Evolutionary conservation across 2,888 invertebrate species (phyloP), one percentile per base, ranked within the genome.

Genomic region (Elmis aenea): DNA sequence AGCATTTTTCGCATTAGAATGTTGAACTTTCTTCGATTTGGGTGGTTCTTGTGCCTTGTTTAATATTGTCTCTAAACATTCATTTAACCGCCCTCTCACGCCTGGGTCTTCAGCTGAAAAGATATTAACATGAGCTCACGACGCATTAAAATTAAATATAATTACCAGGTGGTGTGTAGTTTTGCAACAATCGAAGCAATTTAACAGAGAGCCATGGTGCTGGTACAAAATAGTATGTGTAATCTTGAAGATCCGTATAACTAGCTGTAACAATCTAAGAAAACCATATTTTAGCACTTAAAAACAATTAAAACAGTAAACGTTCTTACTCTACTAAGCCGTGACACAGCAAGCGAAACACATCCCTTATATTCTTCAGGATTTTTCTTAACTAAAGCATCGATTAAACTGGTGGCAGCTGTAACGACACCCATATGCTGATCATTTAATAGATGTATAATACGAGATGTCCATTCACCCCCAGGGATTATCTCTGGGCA

Each of bases 201-300:
- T 99, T 99, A 10, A 99, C 96, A 39, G 96, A 97, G 18, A 99
- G 78, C 99, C 99, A 99, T 9, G 99, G 99, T n/a, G 97, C 99
- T 52, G 99, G 97, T 45, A 99, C 97, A 76, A 99, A 99, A 68
- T 99, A 99, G 69, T 99, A 99, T 2, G 99, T 99, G 67, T 99
- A 99, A 72, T 99, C 99, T 74, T 99, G 97, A 49, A 99, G 78
- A 72, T 99, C 99, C 52, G 96, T 97, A 64, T 99, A 97, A 61
- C 95, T 96, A 27, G 97, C 91, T 34, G 97, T 97, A 4, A 99
- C 96, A 73, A 99, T 99, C 82, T 87, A 66, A 33, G 71, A 70
- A 35, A 36, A 25, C 37, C 25, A 36, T 5, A 9, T 15, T 2
- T 21, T 27, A 28, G 22, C 14, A 33, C 36, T 26, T 24, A 21